Evolutionary conservation across 2,113 vertebrate species (phyloP).

Genomic region (Rhinolophus ferrumequinum): DNA sequence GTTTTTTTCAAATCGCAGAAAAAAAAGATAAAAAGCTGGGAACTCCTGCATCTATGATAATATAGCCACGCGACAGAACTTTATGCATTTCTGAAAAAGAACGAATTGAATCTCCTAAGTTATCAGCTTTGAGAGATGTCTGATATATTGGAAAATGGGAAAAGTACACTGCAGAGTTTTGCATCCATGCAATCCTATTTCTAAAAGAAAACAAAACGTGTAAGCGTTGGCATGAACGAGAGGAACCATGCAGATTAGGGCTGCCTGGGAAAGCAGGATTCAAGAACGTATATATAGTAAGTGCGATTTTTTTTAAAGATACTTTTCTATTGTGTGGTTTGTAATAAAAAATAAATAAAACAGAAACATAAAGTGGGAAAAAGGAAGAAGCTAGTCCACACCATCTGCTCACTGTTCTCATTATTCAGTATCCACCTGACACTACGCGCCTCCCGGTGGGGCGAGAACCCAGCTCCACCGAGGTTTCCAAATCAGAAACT

Average conservation of each 20-base stretch:
- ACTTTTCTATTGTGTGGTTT: not conserved
- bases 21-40: not conserved
- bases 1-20: not conserved
- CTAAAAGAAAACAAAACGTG: not conserved
- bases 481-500: not conserved
- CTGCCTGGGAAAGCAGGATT: not conserved
- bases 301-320: not conserved
- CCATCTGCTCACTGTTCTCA: not conserved
- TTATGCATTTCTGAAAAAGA: not conserved
- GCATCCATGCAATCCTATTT: not conserved
- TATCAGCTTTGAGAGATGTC: not conserved
- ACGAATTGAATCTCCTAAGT: not conserved
- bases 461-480: not conserved
- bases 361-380: not conserved
- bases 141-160: not conserved
- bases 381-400: not conserved
- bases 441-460: not conserved
- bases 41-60: not conserved
- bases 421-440: no score
- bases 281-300: not conserved
- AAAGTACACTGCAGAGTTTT: not conserved
- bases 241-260: not conserved
- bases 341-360: not conserved
- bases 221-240: not conserved
- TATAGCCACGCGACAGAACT: not conserved